Evolutionary conservation across 1,140 invertebrate species (phyloP), one percentile per base, ranked within the genome.

Genomic region (Temnothorax nylanderi): DNA sequence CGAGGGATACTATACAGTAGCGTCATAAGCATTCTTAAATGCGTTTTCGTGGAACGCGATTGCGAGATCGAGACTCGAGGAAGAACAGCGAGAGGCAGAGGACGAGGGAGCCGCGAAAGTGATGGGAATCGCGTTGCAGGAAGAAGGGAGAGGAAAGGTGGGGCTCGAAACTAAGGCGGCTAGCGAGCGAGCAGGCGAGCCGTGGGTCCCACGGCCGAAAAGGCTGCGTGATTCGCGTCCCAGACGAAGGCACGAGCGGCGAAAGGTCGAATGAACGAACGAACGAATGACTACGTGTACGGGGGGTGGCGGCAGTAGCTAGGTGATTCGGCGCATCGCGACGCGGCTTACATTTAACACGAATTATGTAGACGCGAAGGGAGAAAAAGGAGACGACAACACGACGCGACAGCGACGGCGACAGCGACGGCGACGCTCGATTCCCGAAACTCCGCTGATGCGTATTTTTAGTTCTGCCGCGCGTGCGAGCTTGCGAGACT

Each of bases 171-270:
- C 58, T 75, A 51, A 47, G 54, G 65, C 69, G 74, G 89, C 60
- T 51, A 51, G 75, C 89, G 58, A 86, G 60, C 76, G 78, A 78
- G 60, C 77, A 75, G 81, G 76, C 41, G 82, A 90, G 54, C 80
- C 86, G 89, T 90, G 89, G 80, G 91, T 92, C 91, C 90, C 91
- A 92, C 91, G 91, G 87, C 91, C 91, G 88, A 92, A 92, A 92
- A 92, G 90, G 88, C 91, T 92, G 91, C 91, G 91, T 92, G 91
- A 92, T 92, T 92, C 91, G 91, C 91, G 87, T 92, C 90, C 87
- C 88, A 92, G 91, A 92, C 91, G 91, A 91, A 87, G 64, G 82
- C 78, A 91, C 76, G 75, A 87, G 86, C 86, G 76, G 88, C 34
- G 54, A 51, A 44, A 64, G 26, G 8, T 81, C 58, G 76, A 81